Conservation (phyloP, 2,888 invertebrate species). For the Rhopalosiphum nymphaeae region DNA sequence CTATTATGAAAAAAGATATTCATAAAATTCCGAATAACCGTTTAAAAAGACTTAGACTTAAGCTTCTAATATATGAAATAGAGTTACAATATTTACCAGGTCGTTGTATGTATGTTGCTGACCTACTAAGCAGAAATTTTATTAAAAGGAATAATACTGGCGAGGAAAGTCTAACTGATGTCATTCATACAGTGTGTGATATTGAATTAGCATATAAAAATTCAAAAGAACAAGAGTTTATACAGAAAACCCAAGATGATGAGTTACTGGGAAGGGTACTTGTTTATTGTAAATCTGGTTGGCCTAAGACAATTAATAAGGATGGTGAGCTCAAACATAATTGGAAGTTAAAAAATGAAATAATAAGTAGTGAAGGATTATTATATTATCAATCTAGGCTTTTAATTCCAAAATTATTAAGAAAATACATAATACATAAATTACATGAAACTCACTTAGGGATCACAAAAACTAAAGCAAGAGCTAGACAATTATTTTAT, state of each 20-base stretch:
- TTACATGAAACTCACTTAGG: not conserved
- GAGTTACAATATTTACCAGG: conserved; percentile 39
- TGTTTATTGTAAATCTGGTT: not conserved
- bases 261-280: not conserved
- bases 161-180: not conserved
- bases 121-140: conserved; percentile 1
- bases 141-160: not conserved
- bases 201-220: not conserved
- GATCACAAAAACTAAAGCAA: not conserved
- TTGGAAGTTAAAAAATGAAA: no score
- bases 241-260: not conserved
- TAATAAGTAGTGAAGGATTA: no score
- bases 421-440: not conserved
- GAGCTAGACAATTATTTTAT: not conserved
- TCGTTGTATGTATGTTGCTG: conserved; percentile 1
- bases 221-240: not conserved
- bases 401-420: not conserved
- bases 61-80: conserved; percentile 2
- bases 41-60: conserved; percentile 21
- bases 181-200: not conserved
- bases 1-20: conserved; percentile 52
- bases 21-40: conserved; percentile 29
- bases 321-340: not conserved
- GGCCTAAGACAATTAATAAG: not conserved
- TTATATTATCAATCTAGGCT: not conserved